These are phyloP conservation scores for Mobula hypostoma DNA, from an alignment of 2,113 vertebrate species.

Conservation along the genomic window DNA sequence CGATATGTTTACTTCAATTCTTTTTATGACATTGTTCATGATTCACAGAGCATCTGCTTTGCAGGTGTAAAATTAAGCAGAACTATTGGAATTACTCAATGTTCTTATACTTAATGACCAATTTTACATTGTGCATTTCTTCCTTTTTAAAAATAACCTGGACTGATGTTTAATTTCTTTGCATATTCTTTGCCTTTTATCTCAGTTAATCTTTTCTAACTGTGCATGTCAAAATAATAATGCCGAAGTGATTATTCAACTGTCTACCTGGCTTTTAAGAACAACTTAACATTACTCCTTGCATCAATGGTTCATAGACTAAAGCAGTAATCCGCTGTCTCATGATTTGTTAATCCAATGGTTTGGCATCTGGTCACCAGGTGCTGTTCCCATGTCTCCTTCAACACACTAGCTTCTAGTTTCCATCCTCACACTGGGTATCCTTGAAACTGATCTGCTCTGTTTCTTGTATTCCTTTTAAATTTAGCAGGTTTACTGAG, in stretches of 20 bases:
- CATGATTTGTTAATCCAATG: too few relatives aligned
- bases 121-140: constrained; percentile 1
- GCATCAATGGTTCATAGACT: too few relatives aligned
- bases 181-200: not conserved
- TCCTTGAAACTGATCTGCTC: too few relatives aligned
- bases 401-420: too few relatives aligned
- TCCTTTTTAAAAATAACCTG: constrained; percentile 7
- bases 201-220: not conserved
- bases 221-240: not conserved
- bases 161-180: not conserved
- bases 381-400: too few relatives aligned
- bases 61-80: not conserved
- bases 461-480: too few relatives aligned
- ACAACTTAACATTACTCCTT: not conserved
- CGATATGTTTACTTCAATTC: not conserved
- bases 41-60: not conserved
- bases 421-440: too few relatives aligned
- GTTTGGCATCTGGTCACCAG: too few relatives aligned
- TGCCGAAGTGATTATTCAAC: not conserved
- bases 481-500: too few relatives aligned
- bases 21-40: not conserved
- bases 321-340: too few relatives aligned
- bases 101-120: not conserved
- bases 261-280: not conserved
- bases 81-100: not conserved